These are phyloP conservation scores for Picus viridis DNA, from an alignment of 2,797 vertebrate species.

Conservation along the genomic window DNA sequence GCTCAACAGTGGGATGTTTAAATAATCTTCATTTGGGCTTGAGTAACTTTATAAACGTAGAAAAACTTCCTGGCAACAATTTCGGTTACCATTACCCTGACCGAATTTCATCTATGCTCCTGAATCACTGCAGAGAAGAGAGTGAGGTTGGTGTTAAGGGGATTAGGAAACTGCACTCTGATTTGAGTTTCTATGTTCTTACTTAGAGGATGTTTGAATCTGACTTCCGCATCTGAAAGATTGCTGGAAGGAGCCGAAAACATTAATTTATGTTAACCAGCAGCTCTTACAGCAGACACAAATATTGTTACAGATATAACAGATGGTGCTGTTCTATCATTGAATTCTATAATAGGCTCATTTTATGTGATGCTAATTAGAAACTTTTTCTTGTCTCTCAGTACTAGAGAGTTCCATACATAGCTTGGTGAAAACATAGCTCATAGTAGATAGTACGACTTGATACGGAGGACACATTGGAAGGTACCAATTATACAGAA, in stretches of 20 bases:
- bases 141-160: accelerated
- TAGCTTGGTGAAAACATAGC: neutral
- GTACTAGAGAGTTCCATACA: neutral
- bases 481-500: neutral
- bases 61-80: neutral
- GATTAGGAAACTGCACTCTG: neutral
- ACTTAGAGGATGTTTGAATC: neutral
- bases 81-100: neutral
- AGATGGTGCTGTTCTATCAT: neutral
- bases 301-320: neutral
- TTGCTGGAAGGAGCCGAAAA: neutral
- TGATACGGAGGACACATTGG: neutral
- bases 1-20: neutral
- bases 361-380: slow-evolving; percentile 12
- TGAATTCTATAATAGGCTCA: neutral
- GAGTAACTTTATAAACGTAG: neutral
- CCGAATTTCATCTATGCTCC: neutral
- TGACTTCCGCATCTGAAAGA: neutral
- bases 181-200: neutral
- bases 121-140: neutral
- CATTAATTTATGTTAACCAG: neutral
- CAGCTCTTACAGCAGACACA: neutral
- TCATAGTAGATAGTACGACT: neutral
- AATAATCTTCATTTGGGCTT: neutral
- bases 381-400: neutral